A percentile compares a stretch with the other conserved stretches of the same genome.
These are phyloP conservation scores for Drosophila pseudotakahashii DNA, from an alignment of 2,888 invertebrate species.

Conservation along the genomic window DNA sequence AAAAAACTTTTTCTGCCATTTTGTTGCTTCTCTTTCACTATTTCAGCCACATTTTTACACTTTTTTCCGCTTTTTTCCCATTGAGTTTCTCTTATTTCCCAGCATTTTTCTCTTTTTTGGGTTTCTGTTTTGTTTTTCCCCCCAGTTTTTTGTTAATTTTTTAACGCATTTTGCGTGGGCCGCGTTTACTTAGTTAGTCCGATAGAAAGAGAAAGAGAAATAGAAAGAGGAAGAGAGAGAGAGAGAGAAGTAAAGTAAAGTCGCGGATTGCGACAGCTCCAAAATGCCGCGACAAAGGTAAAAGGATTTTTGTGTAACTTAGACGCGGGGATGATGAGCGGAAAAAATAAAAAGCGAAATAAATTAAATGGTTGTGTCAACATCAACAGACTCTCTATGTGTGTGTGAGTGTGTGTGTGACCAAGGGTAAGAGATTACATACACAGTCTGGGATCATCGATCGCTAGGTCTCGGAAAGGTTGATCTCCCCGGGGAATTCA, in stretches of 20 bases:
- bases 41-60: conserved; percentile 65
- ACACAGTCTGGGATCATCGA: conserved; percentile 31
- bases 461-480: not conserved
- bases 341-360: conserved; percentile 11
- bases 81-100: conserved; percentile 60
- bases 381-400: conserved; percentile 1
- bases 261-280: conserved; percentile 37
- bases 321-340: conserved; percentile 35
- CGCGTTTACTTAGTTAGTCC: conserved; percentile 51
- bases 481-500: no score
- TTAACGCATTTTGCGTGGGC: conserved; percentile 60
- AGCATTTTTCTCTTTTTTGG: conserved; percentile 48
- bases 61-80: conserved; percentile 48
- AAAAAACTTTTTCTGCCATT: conserved; percentile 65
- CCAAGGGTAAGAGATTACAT: not conserved
- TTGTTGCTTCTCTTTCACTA: conserved; percentile 75
- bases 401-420: not conserved
- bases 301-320: conserved; percentile 76
- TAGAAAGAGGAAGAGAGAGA: not conserved
- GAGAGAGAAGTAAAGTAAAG: not conserved
- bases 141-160: conserved; percentile 51
- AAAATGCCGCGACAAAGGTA: conserved; percentile 53
- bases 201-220: not conserved
- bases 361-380: conserved; percentile 39
- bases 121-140: conserved; percentile 34